These are phyloP conservation scores for Harpagoxenus sublaevis DNA, from an alignment of 2,888 invertebrate genomes.

Conservation along the genomic window DNA sequence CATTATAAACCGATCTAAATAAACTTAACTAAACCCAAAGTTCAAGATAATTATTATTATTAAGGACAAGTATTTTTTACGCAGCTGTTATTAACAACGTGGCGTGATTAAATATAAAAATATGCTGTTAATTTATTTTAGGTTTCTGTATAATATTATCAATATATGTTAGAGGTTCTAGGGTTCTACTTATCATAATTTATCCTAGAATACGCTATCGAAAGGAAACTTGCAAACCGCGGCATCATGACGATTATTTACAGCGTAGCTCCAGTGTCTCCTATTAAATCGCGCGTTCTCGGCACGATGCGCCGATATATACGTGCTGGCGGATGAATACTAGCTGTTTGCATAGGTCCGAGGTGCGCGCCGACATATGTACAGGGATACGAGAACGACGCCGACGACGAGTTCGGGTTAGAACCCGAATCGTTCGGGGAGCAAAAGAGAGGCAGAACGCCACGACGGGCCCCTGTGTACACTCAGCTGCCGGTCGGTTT, in stretches of 20 bases:
- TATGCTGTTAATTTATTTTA: neutral
- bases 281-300: constrained; percentile 78
- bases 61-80: neutral
- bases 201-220: neutral
- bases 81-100: neutral
- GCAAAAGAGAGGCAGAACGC: constrained; percentile 35
- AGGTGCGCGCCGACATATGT: constrained; percentile 66
- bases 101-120: neutral
- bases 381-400: constrained; percentile 61
- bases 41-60: neutral
- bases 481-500: constrained; percentile 85
- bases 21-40: neutral
- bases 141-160: neutral
- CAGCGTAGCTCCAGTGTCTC: constrained; percentile 57
- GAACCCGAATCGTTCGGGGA: constrained; percentile 53
- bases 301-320: constrained; percentile 63
- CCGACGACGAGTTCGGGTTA: constrained; percentile 30
- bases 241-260: constrained; percentile 60
- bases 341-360: constrained; percentile 76
- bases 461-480: constrained; percentile 79
- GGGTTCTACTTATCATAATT: neutral
- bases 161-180: neutral
- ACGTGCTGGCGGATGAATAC: constrained; percentile 81
- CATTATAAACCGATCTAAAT: neutral
- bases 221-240: neutral